These are phyloP conservation scores for Mactromeris polynyma DNA, from an alignment of 2,888 invertebrate genomes.

Conservation along the genomic window DNA sequence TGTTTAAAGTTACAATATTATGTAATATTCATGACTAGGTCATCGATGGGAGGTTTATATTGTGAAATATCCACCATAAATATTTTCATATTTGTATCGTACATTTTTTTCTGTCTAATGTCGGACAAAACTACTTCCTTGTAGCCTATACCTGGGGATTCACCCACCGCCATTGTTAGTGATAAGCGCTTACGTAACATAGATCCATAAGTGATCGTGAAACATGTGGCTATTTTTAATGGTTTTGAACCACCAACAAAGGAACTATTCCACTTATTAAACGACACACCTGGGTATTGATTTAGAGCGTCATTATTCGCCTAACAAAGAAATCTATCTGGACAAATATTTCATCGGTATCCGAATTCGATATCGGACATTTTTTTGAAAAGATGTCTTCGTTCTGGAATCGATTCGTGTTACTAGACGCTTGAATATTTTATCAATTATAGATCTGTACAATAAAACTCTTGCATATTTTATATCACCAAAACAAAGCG, in stretches of 20 bases:
- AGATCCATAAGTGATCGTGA: neutral
- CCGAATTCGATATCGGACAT: conserved; percentile 19
- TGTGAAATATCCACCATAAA: too few species aligned
- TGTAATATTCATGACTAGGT: too few species aligned
- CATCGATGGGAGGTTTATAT: too few species aligned
- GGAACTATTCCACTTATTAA: neutral
- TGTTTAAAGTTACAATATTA: too few species aligned
- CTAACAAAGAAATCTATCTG: neutral
- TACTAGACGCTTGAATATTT: neutral
- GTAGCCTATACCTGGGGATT: neutral
- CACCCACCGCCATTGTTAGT: neutral
- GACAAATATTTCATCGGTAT: conserved; percentile 9
- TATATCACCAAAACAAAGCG: neutral
- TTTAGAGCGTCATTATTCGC: neutral
- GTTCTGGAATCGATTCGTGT: neutral
- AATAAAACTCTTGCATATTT: neutral
- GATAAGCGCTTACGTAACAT: neutral
- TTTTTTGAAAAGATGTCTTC: neutral
- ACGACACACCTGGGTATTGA: neutral
- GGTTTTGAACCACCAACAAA: conserved; percentile 5
- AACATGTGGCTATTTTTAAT: neutral
- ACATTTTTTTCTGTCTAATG: too few species aligned
- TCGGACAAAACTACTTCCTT: neutral
- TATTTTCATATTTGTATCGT: too few species aligned
- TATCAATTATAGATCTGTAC: neutral